Conservation (phyloP, 2,797 vertebrate species). For the Phylloscopus collybita region DNA sequence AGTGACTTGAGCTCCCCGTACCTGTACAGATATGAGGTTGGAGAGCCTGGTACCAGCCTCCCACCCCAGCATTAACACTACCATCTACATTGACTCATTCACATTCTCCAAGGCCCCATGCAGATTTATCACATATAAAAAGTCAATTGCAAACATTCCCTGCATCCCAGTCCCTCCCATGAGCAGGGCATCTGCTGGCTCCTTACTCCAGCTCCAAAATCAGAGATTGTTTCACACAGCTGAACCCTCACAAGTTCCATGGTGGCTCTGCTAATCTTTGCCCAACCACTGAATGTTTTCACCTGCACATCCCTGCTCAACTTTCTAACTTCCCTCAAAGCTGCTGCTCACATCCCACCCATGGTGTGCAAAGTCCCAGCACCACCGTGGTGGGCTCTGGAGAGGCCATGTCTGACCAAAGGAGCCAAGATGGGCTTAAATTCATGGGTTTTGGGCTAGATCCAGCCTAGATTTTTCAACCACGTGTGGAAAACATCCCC, state of each 20-base stretch:
- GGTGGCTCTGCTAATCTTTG: background rate
- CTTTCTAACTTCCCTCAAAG: background rate
- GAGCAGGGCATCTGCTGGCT: background rate
- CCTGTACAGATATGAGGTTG: background rate
- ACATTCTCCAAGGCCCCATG: accelerated
- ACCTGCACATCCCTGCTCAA: background rate
- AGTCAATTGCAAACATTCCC: background rate
- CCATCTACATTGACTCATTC: background rate
- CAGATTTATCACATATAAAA: background rate
- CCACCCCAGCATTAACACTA: background rate
- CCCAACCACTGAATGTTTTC: background rate
- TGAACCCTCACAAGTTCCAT: background rate
- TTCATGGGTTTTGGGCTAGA: background rate
- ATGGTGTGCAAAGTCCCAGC: background rate
- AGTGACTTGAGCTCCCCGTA: constrained; percentile 62
- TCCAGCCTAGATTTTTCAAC: background rate
- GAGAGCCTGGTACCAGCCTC: background rate
- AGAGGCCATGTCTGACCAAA: background rate
- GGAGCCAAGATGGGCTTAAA: background rate
- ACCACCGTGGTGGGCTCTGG: accelerated
- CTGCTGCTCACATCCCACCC: background rate
- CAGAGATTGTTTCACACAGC: background rate
- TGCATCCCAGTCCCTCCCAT: background rate
- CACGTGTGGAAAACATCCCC: accelerated
- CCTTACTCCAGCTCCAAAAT: background rate